Evolutionary conservation across 2,797 vertebrate species (phyloP).

Genomic region (Ceyx erithaca): DNA sequence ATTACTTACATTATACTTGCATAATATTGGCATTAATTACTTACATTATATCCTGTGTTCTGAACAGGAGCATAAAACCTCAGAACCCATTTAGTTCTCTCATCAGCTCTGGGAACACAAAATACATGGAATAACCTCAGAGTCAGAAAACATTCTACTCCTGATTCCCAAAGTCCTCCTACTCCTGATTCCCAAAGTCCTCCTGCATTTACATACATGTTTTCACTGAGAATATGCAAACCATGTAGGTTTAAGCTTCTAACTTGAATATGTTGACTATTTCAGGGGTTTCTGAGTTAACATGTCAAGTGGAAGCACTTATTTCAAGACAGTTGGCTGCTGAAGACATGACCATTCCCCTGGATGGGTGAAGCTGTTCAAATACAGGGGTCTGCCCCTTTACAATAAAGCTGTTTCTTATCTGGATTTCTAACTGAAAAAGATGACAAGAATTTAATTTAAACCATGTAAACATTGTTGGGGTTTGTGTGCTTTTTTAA

Average conservation of each 20-base stretch:
- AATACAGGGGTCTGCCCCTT: slow-evolving; percentile 77
- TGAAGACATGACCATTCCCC: slow-evolving; percentile 64
- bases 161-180: background rate
- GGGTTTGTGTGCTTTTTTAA: background rate
- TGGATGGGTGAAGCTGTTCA: slow-evolving; percentile 76
- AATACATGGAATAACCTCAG: background rate
- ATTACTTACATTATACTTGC: background rate
- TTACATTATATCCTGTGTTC: background rate
- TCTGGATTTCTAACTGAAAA: slow-evolving; percentile 71
- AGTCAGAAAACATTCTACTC: background rate
- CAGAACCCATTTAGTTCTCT: background rate
- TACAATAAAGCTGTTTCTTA: slow-evolving; percentile 78
- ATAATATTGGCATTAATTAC: too few species aligned
- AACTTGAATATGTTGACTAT: background rate
- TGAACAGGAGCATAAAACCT: background rate
- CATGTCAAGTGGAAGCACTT: slow-evolving; percentile 12
- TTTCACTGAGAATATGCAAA: background rate
- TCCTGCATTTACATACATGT: background rate
- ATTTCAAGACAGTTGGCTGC: slow-evolving; percentile 76
- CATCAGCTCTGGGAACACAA: background rate
- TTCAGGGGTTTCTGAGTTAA: background rate
- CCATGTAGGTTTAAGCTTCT: background rate
- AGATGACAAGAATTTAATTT: background rate
- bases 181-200: background rate
- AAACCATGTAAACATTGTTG: background rate